Evolutionary conservation across 30 jellyfish, hydroid and myxozoan species (phyloP).

Genomic region (Turritopsis dohrnii): DNA sequence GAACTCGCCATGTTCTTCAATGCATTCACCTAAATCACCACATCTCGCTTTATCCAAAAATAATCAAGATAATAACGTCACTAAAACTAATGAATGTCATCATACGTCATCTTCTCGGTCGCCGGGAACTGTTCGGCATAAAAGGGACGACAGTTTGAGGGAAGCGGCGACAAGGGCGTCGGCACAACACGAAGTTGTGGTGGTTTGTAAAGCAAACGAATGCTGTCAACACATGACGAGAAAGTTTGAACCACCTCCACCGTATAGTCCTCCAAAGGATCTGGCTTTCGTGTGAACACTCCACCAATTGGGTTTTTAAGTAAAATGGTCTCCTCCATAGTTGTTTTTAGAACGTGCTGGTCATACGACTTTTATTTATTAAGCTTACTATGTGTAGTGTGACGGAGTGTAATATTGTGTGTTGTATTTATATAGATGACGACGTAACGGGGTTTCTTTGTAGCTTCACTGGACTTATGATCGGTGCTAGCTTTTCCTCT

Average conservation of each 20-base stretch:
- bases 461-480: not conserved
- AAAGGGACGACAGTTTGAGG: not conserved
- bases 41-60: not conserved
- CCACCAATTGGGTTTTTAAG: not conserved
- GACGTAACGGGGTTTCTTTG: too few relatives aligned
- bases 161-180: not conserved
- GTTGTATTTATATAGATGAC: not conserved
- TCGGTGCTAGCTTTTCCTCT: not conserved
- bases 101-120: not conserved
- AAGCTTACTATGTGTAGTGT: not conserved
- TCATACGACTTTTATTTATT: not conserved
- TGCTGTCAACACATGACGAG: constrained; percentile 6
- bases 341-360: not conserved
- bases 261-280: constrained; percentile 15
- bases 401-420: not conserved
- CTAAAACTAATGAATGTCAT: not conserved
- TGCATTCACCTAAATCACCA: not conserved
- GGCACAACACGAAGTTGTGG: not conserved
- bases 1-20: not conserved
- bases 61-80: not conserved
- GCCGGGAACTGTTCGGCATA: not conserved
- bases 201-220: not conserved
- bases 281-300: constrained; percentile 1
- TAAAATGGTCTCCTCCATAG: too few relatives aligned
- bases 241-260: constrained; percentile 4